Conservation (phyloP, 2,888 invertebrate species). For the Tenthredo scrophulariae region DNA sequence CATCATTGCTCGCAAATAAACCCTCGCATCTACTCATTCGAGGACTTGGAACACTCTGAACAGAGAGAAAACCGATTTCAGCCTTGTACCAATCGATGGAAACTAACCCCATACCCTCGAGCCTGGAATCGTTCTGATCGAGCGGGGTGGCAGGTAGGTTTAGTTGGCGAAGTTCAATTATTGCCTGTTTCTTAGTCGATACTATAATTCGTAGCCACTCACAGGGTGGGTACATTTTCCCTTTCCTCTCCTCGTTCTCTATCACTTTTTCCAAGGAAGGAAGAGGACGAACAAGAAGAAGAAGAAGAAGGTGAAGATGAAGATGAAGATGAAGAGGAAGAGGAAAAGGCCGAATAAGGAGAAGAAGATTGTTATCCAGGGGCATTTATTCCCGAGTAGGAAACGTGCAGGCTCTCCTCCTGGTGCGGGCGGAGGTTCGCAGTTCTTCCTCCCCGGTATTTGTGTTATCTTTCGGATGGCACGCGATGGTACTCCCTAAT, state of each 20-base stretch:
- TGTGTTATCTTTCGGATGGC: constrained; percentile 63
- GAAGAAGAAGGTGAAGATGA: neutral
- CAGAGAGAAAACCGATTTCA: neutral
- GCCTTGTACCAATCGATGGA: neutral
- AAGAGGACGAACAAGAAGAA: neutral
- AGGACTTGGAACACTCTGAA: neutral
- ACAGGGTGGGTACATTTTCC: neutral
- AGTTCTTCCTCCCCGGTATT: constrained; percentile 53
- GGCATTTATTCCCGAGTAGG: constrained; percentile 62
- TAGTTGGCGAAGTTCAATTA: constrained; percentile 38
- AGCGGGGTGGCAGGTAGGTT: neutral
- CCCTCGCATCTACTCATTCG: neutral
- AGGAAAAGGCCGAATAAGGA: neutral
- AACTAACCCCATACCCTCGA: neutral
- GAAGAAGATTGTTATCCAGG: constrained; percentile 57
- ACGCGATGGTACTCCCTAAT: constrained; percentile 64
- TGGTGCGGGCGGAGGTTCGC: neutral
- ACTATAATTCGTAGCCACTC: constrained; percentile 21
- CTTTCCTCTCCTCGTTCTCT: neutral
- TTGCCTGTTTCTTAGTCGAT: constrained; percentile 32
- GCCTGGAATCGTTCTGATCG: neutral
- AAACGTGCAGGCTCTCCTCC: constrained; percentile 34
- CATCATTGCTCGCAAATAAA: neutral
- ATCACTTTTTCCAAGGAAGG: neutral
- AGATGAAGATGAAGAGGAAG: neutral